Evolutionary conservation across 2,113 vertebrate species (phyloP), one percentile per base, ranked within the genome.

Genomic region (Pitta sordida): DNA sequence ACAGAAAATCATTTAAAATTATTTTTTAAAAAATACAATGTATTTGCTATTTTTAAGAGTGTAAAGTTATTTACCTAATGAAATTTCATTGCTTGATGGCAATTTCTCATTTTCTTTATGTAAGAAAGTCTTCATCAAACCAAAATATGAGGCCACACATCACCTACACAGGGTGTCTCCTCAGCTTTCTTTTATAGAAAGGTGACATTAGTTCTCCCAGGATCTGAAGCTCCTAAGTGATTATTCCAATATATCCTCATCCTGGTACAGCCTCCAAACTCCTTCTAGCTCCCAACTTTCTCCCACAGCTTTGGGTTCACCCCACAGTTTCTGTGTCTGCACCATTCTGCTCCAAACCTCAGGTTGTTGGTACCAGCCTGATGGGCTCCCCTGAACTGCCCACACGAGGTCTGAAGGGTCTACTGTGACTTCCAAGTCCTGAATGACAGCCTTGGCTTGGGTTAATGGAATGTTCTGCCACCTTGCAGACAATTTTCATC

Each of bases 401-500:
- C 51, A 34, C 13, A 26, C 16, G 32, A 59, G 17, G 8, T 51
- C 36, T 20, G 30, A 64, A 78, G 48, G 12, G 20, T 34, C 29
- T 34, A 16, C n/a, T 65, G 27, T 26, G 64, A 55, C 56, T 69
- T 41, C 9, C 20, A 46, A 6, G 21, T 67, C 30, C 63, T 51
- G 4, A 23, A 32, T 55, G 15, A 36, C 15, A 76, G 8, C n/a
- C 41, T 78, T 0, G 0, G 34, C 41, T 37, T 75, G 6, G 22
- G 26, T 13, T 62, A 46, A 6, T 59, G 58, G 43, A 20, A 29
- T 7, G 22, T 70, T 60, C 60, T 89, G 55, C 36, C 64, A 77
- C 20, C 26, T 23, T 67, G 39, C 39, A 87, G 70, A 26, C 20
- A 55, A 10, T n/a, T 59, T 69, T 32, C 15, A 55, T 55, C 36